These are phyloP conservation scores for Oligia latruncula DNA, from an alignment of 2,888 invertebrate species.

Conservation along the genomic window DNA sequence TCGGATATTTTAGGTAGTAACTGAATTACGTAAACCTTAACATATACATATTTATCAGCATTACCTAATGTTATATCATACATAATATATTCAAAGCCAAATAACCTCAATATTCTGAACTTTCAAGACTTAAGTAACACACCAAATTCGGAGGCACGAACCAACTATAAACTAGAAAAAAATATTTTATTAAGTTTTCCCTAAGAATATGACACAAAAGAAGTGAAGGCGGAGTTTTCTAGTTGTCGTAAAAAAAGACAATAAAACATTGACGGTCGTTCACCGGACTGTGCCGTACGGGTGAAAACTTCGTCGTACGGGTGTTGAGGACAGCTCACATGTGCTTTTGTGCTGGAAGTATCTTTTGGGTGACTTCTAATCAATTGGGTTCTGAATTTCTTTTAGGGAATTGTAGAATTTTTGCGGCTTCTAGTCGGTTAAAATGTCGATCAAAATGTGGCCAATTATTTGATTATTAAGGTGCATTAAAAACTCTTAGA, in stretches of 20 bases:
- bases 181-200: conserved; percentile 66
- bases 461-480: not conserved
- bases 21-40: not conserved
- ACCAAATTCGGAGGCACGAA: conserved; percentile 53
- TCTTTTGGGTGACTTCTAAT: not conserved
- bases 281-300: conserved; percentile 57
- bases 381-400: not conserved
- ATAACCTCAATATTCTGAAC: conserved; percentile 42
- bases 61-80: conserved; percentile 8
- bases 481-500: not conserved
- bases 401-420: not conserved
- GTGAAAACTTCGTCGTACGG: conserved; percentile 56
- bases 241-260: conserved; percentile 67
- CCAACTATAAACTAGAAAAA: conserved; percentile 66
- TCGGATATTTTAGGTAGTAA: not conserved
- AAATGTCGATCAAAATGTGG: not conserved
- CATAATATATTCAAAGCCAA: conserved; percentile 35
- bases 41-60: conserved; percentile 1
- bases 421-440: not conserved
- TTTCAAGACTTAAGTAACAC: conserved; percentile 51
- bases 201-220: conserved; percentile 68
- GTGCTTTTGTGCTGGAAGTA: conserved; percentile 8
- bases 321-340: conserved; percentile 45
- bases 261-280: conserved; percentile 64
- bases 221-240: conserved; percentile 61